A percentile compares a stretch with the other conserved stretches of the same genome.
Conservation (phyloP, 2,797 vertebrate species). For the Hydrolagus colliei region DNA sequence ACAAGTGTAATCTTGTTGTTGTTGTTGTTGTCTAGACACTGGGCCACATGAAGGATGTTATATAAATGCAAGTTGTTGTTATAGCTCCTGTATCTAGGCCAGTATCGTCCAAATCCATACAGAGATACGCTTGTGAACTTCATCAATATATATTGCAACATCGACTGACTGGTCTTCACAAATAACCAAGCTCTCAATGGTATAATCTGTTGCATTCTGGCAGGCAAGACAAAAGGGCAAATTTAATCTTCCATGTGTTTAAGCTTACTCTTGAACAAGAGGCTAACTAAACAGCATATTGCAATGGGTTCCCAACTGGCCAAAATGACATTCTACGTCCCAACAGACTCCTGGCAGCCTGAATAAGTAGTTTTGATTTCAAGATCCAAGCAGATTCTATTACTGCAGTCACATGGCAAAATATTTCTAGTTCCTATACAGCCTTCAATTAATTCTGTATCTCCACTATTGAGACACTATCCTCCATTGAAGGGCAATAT, state of each 20-base stretch:
- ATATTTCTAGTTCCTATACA: too few species aligned
- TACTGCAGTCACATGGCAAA: neutral
- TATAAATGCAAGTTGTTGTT: too few species aligned
- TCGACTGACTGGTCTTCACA: neutral
- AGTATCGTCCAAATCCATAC: neutral
- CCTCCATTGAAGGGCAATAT: too few species aligned
- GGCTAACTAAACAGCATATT: neutral
- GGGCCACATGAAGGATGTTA: too few species aligned
- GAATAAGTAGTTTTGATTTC: conserved; percentile 2
- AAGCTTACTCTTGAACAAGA: neutral
- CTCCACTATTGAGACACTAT: too few species aligned
- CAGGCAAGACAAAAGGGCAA: neutral
- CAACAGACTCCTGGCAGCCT: neutral
- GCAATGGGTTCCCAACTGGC: neutral
- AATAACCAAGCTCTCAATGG: neutral
- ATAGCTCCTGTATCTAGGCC: too few species aligned
- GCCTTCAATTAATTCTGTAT: neutral
- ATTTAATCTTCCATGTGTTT: too few species aligned
- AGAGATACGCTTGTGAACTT: neutral
- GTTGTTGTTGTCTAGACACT: too few species aligned
- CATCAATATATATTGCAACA: neutral
- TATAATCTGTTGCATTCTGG: neutral
- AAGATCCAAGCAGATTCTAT: neutral
- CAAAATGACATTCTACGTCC: conserved; percentile 2
- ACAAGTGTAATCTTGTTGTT: too few species aligned